Evolutionary conservation across 2,888 invertebrate species (phyloP).

Genomic region (Troides oblongomaculatus): DNA sequence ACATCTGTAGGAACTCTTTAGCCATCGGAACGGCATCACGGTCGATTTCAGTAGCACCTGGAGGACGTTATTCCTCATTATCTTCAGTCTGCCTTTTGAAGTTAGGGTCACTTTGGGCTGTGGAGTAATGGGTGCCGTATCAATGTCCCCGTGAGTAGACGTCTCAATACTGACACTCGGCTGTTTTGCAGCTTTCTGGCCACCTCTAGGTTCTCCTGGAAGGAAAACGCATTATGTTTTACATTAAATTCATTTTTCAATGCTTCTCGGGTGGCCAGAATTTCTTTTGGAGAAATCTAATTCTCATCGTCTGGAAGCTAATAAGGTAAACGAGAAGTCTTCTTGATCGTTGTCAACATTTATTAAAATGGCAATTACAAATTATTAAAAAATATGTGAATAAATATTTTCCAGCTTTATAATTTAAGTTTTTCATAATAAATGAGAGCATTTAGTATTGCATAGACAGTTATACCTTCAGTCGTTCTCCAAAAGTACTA

Average conservation of each 20-base stretch:
- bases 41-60: slow-evolving; percentile 62
- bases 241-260: slow-evolving; percentile 26
- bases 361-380: too few relatives aligned
- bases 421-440: too few relatives aligned
- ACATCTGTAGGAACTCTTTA: slow-evolving; percentile 70
- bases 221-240: slow-evolving; percentile 56
- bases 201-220: slow-evolving; percentile 69
- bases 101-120: slow-evolving; percentile 38
- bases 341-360: background rate
- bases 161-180: slow-evolving; percentile 23
- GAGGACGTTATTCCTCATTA: slow-evolving; percentile 63
- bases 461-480: too few relatives aligned
- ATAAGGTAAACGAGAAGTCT: background rate
- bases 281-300: background rate
- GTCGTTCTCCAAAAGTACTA: too few relatives aligned
- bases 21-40: slow-evolving; percentile 71
- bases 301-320: background rate
- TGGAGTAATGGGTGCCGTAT: slow-evolving; percentile 20
- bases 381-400: too few relatives aligned
- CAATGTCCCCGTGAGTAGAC: slow-evolving; percentile 25
- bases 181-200: slow-evolving; percentile 49
- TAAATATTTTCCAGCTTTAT: too few relatives aligned
- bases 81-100: slow-evolving; percentile 57
- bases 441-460: too few relatives aligned
- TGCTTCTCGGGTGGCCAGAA: slow-evolving; percentile 54